These are phyloP conservation scores for Mormoops blainvillei DNA, from an alignment of 2,113 vertebrate genomes.

Conservation along the genomic window DNA sequence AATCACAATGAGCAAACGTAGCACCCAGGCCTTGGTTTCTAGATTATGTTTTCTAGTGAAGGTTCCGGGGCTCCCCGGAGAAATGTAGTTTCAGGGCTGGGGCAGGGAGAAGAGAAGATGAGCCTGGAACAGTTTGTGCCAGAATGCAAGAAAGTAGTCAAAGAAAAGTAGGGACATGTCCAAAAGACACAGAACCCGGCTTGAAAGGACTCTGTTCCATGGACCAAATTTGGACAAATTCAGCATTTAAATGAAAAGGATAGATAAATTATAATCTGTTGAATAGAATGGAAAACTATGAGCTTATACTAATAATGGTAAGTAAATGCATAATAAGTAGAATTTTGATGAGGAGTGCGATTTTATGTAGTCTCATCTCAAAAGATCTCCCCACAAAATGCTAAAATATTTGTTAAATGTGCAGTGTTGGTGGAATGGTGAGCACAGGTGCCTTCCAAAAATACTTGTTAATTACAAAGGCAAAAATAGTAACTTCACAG, in stretches of 20 bases:
- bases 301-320: neutral
- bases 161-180: neutral
- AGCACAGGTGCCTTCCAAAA: constrained; percentile 81
- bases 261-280: neutral
- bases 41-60: neutral
- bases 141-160: neutral
- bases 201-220: neutral
- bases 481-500: neutral
- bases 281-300: neutral
- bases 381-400: neutral
- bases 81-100: neutral
- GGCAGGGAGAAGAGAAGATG: neutral
- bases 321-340: neutral
- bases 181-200: neutral
- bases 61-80: neutral
- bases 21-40: neutral
- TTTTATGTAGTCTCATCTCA: neutral
- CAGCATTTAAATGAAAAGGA: neutral
- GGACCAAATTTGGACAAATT: neutral
- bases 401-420: neutral
- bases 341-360: neutral
- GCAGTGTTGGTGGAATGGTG: constrained; percentile 78
- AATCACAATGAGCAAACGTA: neutral
- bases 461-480: neutral
- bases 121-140: neutral